Conservation (phyloP, 1,140 invertebrate species). For the Hesperophylax magnus region DNA sequence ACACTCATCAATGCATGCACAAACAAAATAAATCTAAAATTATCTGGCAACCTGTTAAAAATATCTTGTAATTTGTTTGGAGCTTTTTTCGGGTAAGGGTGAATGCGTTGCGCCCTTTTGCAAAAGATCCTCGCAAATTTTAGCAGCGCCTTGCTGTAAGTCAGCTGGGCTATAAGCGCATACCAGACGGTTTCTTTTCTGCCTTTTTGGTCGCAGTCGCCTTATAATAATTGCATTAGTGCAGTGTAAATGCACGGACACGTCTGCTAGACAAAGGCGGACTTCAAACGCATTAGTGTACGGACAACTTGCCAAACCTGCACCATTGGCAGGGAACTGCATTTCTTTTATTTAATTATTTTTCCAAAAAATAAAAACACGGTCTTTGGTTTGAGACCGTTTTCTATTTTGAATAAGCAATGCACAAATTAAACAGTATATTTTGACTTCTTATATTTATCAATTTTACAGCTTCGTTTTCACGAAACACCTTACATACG, state of each 20-base stretch:
- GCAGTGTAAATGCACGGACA: conserved; percentile 56
- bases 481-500: too few relatives aligned
- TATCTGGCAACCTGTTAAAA: too few relatives aligned
- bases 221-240: conserved; percentile 56
- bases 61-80: too few relatives aligned
- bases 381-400: too few relatives aligned
- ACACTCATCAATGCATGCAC: too few relatives aligned
- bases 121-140: neutral
- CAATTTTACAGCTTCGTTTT: too few relatives aligned
- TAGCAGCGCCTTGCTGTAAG: neutral
- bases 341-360: neutral
- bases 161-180: conserved; percentile 19
- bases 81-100: neutral
- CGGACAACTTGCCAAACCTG: conserved; percentile 34
- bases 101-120: neutral
- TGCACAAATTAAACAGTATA: too few relatives aligned
- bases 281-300: conserved; percentile 46
- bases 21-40: too few relatives aligned
- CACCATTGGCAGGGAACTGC: conserved; percentile 32
- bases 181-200: conserved; percentile 37
- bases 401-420: too few relatives aligned
- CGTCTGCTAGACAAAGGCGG: conserved; percentile 57
- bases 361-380: too few relatives aligned
- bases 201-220: conserved; percentile 30
- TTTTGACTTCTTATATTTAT: too few relatives aligned